Evolutionary conservation across 2,797 vertebrate genomes (phyloP).

Genomic region (Arrhamphus sclerolepis): DNA sequence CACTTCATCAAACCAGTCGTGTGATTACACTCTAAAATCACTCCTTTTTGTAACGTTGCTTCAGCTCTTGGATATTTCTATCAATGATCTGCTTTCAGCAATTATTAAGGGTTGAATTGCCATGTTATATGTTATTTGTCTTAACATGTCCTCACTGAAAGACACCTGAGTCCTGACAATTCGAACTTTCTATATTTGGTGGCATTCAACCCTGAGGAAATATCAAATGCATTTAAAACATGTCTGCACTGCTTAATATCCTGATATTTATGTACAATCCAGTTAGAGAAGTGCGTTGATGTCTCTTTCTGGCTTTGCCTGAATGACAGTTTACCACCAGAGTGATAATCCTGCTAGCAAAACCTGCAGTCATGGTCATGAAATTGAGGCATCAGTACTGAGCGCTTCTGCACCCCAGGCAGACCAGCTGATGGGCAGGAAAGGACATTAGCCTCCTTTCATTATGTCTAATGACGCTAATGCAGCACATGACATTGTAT

Average conservation of each 20-base stretch:
- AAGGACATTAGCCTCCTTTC: slow-evolving; percentile 94
- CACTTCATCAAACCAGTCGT: no score
- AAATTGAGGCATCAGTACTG: slow-evolving; percentile 83
- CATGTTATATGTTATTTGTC: no score
- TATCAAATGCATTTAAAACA: slow-evolving; percentile 1
- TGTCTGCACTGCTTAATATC: slow-evolving; percentile 5
- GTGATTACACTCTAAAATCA: no score
- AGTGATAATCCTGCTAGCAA: slow-evolving; percentile 80
- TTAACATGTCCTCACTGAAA: neutral
- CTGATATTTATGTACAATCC: slow-evolving; percentile 11
- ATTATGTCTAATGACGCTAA: slow-evolving; percentile 95
- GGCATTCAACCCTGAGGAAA: slow-evolving; percentile 7
- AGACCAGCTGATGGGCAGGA: slow-evolving; percentile 82
- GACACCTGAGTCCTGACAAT: neutral
- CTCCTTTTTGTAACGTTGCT: no score
- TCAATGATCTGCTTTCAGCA: no score
- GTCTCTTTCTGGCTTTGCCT: slow-evolving; percentile 27
- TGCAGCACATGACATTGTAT: slow-evolving; percentile 89
- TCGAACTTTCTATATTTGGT: neutral
- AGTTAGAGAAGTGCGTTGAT: slow-evolving; percentile 35
- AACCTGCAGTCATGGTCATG: slow-evolving; percentile 84
- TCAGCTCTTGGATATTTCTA: no score
- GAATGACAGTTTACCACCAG: slow-evolving; percentile 49
- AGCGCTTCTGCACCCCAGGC: slow-evolving; percentile 71
- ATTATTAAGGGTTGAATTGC: no score